A percentile compares a stretch with the other conserved stretches of the same genome.
Conservation (phyloP, 2,113 vertebrate genomes). For the Gymnogyps californianus region DNA sequence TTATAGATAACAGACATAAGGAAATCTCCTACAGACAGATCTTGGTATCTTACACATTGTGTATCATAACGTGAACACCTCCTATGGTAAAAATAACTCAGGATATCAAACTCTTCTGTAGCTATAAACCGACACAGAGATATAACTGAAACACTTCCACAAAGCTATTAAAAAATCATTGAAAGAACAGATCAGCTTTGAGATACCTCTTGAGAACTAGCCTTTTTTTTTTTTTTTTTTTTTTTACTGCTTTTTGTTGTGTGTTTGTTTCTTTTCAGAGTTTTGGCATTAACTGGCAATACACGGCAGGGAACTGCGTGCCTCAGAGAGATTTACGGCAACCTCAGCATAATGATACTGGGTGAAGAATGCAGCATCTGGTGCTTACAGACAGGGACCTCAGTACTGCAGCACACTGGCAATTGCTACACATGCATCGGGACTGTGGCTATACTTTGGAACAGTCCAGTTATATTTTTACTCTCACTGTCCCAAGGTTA, state of each 20-base stretch:
- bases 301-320: not conserved
- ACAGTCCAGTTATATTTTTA: not conserved
- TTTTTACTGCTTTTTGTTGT: not conserved
- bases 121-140: not conserved
- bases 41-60: not conserved
- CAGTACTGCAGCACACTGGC: not conserved
- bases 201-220: not conserved
- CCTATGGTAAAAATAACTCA: not conserved
- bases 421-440: rapidly evolving
- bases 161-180: not conserved
- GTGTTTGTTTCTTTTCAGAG: not conserved
- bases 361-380: not conserved
- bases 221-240: not conserved
- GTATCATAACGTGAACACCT: not conserved
- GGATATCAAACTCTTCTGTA: not conserved
- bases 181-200: not conserved
- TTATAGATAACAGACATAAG: not conserved
- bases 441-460: not conserved
- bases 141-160: not conserved
- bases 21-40: not conserved
- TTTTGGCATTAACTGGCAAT: not conserved
- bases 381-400: rapidly evolving
- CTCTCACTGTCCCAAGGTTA: not conserved
- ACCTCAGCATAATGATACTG: not conserved
- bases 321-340: not conserved